Evolutionary conservation across 2,888 invertebrate species (phyloP).

Genomic region (Pachycephus smyrnensis): DNA sequence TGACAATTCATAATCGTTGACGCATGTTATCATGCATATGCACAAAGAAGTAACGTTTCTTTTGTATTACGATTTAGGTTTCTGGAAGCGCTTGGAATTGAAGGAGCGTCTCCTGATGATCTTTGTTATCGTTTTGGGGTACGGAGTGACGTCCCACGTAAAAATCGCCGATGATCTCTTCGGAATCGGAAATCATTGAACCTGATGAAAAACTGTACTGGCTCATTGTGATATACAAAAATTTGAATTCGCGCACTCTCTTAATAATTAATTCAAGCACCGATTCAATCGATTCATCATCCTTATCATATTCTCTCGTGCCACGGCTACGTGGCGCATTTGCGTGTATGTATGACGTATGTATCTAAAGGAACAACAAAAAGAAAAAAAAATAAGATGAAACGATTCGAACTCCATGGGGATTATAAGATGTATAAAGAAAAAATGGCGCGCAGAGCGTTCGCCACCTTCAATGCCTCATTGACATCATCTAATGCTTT

Average conservation of each 20-base stretch:
- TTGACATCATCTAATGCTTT: constrained; percentile 67
- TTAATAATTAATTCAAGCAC: constrained; percentile 65
- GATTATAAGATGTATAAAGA: constrained; percentile 38
- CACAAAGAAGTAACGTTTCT: no score
- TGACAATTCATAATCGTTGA: no score
- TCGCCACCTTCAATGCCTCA: constrained; percentile 65
- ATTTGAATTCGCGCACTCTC: constrained; percentile 54
- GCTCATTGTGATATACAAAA: constrained; percentile 18
- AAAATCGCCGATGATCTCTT: background rate
- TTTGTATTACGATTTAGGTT: no score
- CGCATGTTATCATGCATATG: no score
- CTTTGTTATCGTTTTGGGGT: background rate
- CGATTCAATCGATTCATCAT: constrained; percentile 57
- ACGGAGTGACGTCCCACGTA: background rate
- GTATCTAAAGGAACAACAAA: constrained; percentile 44
- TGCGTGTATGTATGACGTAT: constrained; percentile 57
- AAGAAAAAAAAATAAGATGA: constrained; percentile 21
- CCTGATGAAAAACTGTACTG: background rate
- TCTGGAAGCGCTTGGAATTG: no score
- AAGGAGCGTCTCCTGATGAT: no score
- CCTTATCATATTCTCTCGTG: constrained; percentile 34
- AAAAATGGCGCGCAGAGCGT: constrained; percentile 58
- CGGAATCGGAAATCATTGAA: background rate
- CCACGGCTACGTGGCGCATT: constrained; percentile 28
- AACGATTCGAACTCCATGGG: constrained; percentile 13